A percentile compares a stretch with the other conserved stretches of the same genome.
These are phyloP conservation scores for Nyctereutes procyonoides DNA, from an alignment of 2,113 vertebrate genomes.

Conservation along the genomic window DNA sequence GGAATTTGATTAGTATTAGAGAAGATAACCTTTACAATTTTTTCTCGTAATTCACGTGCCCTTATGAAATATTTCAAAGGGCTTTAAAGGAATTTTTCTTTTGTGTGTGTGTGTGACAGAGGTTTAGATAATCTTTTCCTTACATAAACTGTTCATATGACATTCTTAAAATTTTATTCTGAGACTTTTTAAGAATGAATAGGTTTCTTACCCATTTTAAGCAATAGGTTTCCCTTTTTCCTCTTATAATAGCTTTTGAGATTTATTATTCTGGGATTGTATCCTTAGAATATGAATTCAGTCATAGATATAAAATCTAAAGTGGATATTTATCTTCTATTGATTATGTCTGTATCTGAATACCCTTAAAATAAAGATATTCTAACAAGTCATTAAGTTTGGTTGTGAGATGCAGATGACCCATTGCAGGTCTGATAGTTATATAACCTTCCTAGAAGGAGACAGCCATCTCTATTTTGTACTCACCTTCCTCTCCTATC, in stretches of 20 bases:
- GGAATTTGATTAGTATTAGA: background rate
- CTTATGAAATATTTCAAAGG: background rate
- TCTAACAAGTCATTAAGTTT: background rate
- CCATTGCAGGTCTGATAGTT: background rate
- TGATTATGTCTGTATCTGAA: background rate
- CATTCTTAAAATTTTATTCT: slow-evolving; percentile 40
- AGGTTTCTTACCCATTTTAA: slow-evolving; percentile 2
- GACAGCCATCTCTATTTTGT: background rate
- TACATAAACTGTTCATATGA: background rate
- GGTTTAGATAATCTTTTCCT: slow-evolving; percentile 36
- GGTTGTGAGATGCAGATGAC: background rate
- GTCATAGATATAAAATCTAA: slow-evolving; percentile 30
- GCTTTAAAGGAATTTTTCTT: background rate
- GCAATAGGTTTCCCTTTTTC: background rate
- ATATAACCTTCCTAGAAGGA: background rate
- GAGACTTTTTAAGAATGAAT: slow-evolving; percentile 1
- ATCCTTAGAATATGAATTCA: slow-evolving; percentile 19
- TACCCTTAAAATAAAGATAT: slow-evolving; percentile 37
- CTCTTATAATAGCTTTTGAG: slow-evolving; percentile 17
- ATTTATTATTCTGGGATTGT: slow-evolving; percentile 34
- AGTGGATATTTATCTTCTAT: slow-evolving; percentile 1
- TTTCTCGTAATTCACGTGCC: background rate
- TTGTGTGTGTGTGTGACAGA: background rate
- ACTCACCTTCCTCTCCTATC: background rate
- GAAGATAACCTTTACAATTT: background rate